A percentile compares a stretch with the other conserved stretches of the same genome.
Conservation (phyloP, 1,140 invertebrate species). For the Drosophila sturtevanti region DNA sequence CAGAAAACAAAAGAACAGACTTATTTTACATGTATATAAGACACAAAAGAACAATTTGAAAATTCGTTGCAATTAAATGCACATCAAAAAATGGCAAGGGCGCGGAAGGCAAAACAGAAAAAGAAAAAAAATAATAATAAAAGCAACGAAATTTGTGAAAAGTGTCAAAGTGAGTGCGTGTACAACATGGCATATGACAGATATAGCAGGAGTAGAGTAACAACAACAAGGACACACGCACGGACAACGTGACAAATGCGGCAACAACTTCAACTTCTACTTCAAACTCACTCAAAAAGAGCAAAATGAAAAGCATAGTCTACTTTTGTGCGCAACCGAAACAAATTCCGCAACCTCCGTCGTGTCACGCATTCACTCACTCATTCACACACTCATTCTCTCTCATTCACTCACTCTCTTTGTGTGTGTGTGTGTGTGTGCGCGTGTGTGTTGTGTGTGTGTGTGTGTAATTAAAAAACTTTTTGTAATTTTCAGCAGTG, state of each 20-base stretch:
- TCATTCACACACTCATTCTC: neutral
- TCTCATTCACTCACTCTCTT: neutral
- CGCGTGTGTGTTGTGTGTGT: slow-evolving; percentile 2
- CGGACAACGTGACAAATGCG: slow-evolving; percentile 44
- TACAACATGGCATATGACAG: slow-evolving; percentile 63
- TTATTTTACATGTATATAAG: neutral
- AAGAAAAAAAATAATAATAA: slow-evolving; percentile 3
- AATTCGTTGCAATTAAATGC: slow-evolving; percentile 68
- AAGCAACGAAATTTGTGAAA: slow-evolving; percentile 17
- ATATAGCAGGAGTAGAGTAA: slow-evolving; percentile 17
- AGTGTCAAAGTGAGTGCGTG: slow-evolving; percentile 56
- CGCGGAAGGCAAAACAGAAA: neutral
- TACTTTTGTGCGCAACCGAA: slow-evolving; percentile 41
- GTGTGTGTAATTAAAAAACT: slow-evolving; percentile 69
- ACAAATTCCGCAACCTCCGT: slow-evolving; percentile 13
- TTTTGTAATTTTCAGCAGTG: slow-evolving; percentile 51
- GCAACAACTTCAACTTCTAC: slow-evolving; percentile 23
- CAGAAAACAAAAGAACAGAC: neutral
- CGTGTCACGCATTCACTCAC: neutral
- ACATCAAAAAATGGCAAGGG: slow-evolving; percentile 45
- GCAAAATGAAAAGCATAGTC: slow-evolving; percentile 35
- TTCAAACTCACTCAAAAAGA: slow-evolving; percentile 13
- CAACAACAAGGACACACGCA: slow-evolving; percentile 19
- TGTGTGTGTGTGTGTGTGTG: neutral
- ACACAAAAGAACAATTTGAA: slow-evolving; percentile 29